Percentiles rank a stretch among this genome's conserved stretches.
phyloP scores from a whole-genome alignment of 2,888 invertebrate genomes.

The Ditylenchus weischeri region DNA sequence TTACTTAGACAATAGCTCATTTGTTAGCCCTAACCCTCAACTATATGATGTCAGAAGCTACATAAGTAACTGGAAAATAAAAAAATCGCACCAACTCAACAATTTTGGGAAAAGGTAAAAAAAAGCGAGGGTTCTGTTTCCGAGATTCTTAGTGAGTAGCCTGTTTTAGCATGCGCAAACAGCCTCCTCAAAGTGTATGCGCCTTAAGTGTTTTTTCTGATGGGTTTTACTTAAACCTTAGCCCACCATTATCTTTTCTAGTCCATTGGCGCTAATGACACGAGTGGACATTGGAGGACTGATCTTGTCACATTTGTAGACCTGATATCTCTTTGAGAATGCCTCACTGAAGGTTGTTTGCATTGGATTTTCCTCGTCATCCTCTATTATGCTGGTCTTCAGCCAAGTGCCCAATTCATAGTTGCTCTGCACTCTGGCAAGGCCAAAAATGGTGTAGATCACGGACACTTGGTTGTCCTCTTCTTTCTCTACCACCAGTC shows the following conservation, averaged over 20 bases:
- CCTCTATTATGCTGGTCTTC: not conserved
- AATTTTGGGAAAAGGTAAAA: no score
- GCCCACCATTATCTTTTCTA: not conserved
- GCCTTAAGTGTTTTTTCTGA: no score
- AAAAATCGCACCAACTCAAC: no score
- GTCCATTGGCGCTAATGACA: not conserved
- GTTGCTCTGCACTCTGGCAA: not conserved
- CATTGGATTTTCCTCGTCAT: not conserved
- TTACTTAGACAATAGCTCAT: no score
- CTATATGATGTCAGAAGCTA: no score
- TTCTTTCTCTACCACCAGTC: slow-evolving; percentile 3
- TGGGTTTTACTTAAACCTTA: no score
- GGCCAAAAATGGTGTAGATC: slow-evolving; percentile 6
- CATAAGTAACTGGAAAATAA: no score
- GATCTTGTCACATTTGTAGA: slow-evolving; percentile 1
- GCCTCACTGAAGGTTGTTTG: not conserved
- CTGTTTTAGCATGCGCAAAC: no score
- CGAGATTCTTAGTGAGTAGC: no score
- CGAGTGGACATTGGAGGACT: slow-evolving; percentile 11
- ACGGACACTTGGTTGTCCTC: not conserved
- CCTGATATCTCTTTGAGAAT: not conserved
- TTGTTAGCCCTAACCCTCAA: no score
- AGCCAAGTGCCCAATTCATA: slow-evolving; percentile 5
- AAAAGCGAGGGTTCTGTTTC: no score
- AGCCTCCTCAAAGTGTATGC: no score